These are phyloP conservation scores for Sylvilagus bachmani DNA, from an alignment of 2,113 vertebrate genomes.

Conservation along the genomic window DNA sequence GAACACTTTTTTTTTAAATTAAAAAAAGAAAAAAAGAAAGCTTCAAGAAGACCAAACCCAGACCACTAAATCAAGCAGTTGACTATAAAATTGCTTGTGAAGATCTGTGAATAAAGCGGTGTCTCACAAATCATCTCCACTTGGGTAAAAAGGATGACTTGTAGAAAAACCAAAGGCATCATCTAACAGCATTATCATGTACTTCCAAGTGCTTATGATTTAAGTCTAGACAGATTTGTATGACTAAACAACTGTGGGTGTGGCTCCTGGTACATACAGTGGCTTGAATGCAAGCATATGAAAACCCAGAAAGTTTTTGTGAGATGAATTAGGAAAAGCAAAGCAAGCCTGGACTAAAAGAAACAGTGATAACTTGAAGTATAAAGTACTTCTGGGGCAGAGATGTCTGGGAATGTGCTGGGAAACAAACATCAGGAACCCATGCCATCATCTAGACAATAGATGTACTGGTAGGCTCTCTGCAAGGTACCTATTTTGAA, in stretches of 20 bases:
- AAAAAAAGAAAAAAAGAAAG: neutral
- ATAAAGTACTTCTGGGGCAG: neutral
- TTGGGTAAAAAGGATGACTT: neutral
- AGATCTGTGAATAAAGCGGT: neutral
- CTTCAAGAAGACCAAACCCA: neutral
- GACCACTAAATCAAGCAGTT: neutral
- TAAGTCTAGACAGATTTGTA: neutral
- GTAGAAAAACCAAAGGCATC: neutral
- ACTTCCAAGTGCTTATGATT: neutral
- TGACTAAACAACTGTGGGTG: neutral
- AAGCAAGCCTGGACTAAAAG: neutral
- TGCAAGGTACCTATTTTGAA: neutral
- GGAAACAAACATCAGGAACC: neutral
- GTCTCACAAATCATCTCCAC: neutral
- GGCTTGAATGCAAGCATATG: neutral
- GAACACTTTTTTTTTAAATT: too few relatives aligned
- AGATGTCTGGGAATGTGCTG: constrained; percentile 20
- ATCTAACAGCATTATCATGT: neutral
- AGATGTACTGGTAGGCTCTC: neutral
- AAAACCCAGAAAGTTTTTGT: constrained; percentile 27
- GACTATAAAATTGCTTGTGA: neutral
- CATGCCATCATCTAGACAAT: neutral
- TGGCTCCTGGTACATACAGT: neutral
- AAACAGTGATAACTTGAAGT: neutral
- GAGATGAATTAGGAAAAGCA: neutral